Base-by-base conservation (phyloP, 2,113 vertebrate genomes). In the Addax nasomaculatus region DNA sequence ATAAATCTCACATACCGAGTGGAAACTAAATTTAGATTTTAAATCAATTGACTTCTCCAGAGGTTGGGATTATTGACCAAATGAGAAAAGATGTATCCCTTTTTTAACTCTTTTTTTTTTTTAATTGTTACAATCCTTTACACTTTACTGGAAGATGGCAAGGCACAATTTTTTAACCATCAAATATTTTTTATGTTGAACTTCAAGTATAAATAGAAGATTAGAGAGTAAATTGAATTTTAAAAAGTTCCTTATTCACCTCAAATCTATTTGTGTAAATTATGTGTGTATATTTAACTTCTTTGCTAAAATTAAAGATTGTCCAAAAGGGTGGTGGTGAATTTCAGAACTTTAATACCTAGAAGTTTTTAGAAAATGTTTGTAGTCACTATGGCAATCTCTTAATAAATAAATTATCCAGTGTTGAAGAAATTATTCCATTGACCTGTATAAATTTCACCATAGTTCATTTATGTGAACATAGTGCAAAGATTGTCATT, bases 31-130 rank as follows among this genome's bases (percentile, higher is more conserved):
- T 85, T 96, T 95, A 95, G 79, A 10, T 60, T 93, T 96, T 73
- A 95, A 96, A 81, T 96, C 85, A 96, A 92, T 45, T 89, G 60
- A 51, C 14, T 79, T 91, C 89, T 86, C 85, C 70, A 95, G 53
- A 96, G 25, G 27, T 73, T 93, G 29, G 39, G 97, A 90, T 73
- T 96, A 97, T 49, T 83, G 67, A 78, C 45, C 57, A 87, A 93
- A 83, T 92, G 36, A 64, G 89, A 84, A 45, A 89, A 88, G 6
- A 73, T 1, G 0, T 73, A 79, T 86, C 7, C 57, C 58, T 67
- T 76, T 88, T 83, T 55, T 5, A 83, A 39, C 33, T 7, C 36
- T 64, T 10, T 80, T 84, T 7, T 84, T 7, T 84, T 7, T 84
- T 6, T 33, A 93, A 29, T 53, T n/a, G 16, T 53, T 67, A n/a